Percentiles rank a stretch among this genome's conserved stretches.
Evolutionary conservation across 2,888 invertebrate genomes (phyloP).

Genomic region (Polylopha cassiicola): DNA sequence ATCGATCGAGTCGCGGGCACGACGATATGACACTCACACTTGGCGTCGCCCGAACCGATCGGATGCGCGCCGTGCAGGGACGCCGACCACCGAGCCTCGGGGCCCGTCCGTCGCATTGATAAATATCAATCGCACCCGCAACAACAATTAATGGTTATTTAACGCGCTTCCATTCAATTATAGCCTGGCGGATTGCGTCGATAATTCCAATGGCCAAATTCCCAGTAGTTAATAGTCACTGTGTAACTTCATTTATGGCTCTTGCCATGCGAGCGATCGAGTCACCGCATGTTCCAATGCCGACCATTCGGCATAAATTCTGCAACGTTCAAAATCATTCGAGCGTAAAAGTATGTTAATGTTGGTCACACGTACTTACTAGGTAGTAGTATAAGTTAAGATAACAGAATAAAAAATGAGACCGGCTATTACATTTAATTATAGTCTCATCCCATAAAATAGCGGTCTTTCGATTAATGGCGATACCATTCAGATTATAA

Average conservation of each 20-base stretch:
- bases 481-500: slow-evolving; percentile 20
- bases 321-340: slow-evolving; percentile 50
- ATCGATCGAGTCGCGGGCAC: slow-evolving; percentile 1
- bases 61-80: too few relatives aligned
- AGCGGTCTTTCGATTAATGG: slow-evolving; percentile 33
- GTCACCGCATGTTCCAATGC: slow-evolving; percentile 46
- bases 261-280: slow-evolving; percentile 46
- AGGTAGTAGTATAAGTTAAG: slow-evolving; percentile 33
- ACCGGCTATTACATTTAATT: slow-evolving; percentile 42
- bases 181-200: slow-evolving; percentile 59
- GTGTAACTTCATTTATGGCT: slow-evolving; percentile 57
- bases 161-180: slow-evolving; percentile 67
- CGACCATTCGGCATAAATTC: slow-evolving; percentile 52
- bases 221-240: slow-evolving; percentile 56
- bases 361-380: slow-evolving; percentile 36
- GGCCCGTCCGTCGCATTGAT: slow-evolving; percentile 41
- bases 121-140: slow-evolving; percentile 55
- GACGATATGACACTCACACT: too few relatives aligned
- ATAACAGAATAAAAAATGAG: slow-evolving; percentile 44
- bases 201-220: slow-evolving; percentile 64
- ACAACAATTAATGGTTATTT: slow-evolving; percentile 69
- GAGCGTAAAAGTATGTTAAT: slow-evolving; percentile 60
- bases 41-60: too few relatives aligned
- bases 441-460: slow-evolving; percentile 34
- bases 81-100: slow-evolving; percentile 29